These are phyloP conservation scores for Ranitomeya imitator DNA, from an alignment of 2,113 vertebrate species.

Conservation along the genomic window DNA sequence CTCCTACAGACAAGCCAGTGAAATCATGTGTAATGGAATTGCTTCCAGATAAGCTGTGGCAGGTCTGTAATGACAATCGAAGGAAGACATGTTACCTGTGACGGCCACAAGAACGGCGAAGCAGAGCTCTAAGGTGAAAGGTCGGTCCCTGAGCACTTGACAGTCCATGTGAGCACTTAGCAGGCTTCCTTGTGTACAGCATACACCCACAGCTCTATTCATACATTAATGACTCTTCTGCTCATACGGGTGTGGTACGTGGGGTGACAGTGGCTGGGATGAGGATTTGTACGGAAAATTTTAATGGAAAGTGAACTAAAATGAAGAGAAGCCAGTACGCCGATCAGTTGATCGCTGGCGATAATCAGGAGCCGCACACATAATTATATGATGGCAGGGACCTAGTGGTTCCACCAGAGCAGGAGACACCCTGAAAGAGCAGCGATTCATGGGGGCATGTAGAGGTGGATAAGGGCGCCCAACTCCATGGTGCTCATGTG, in stretches of 20 bases:
- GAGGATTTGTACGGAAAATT: background rate
- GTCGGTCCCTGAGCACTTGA: background rate
- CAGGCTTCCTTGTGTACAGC: background rate
- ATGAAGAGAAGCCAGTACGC: too few relatives aligned
- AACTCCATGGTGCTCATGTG: too few relatives aligned
- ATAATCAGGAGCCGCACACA: too few relatives aligned
- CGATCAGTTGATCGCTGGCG: too few relatives aligned
- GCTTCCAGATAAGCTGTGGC: conserved; percentile 80
- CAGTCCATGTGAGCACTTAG: too few relatives aligned
- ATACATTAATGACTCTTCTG: background rate
- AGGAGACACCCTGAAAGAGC: too few relatives aligned
- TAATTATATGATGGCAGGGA: too few relatives aligned
- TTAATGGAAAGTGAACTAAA: background rate
- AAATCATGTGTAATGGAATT: conserved; percentile 79
- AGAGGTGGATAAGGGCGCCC: too few relatives aligned
- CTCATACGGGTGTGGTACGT: background rate
- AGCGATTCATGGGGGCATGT: too few relatives aligned
- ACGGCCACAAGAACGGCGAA: background rate
- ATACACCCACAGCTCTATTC: background rate
- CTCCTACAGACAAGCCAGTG: conserved; percentile 69
- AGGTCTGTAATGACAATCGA: conserved; percentile 74
- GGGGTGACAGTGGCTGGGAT: background rate
- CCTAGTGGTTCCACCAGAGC: too few relatives aligned
- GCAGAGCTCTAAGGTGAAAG: background rate
- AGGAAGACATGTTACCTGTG: conserved; percentile 44